Evolutionary conservation across 2,888 invertebrate species (phyloP).

Genomic region (Malthinus seriepunctatus): DNA sequence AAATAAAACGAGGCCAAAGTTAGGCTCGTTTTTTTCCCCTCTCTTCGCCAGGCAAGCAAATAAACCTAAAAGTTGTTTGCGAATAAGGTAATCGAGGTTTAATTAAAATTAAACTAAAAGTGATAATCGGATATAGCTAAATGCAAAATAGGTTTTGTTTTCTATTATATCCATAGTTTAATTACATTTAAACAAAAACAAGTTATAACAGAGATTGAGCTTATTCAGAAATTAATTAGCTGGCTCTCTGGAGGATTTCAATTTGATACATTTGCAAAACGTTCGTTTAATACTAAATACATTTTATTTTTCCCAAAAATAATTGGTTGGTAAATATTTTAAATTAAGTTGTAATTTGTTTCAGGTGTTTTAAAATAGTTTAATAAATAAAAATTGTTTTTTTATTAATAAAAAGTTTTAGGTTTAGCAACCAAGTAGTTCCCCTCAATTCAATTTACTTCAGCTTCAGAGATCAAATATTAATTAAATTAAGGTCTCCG

Average conservation of each 20-base stretch:
- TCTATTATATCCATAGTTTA: slow-evolving; percentile 27
- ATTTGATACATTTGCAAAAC: slow-evolving; percentile 22
- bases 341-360: neutral
- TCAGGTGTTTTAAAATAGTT: too few relatives aligned
- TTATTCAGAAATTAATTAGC: slow-evolving; percentile 37
- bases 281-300: slow-evolving; percentile 16
- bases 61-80: too few relatives aligned
- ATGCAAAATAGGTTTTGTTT: slow-evolving; percentile 24
- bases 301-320: neutral
- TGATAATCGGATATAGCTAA: slow-evolving; percentile 18
- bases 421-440: slow-evolving; percentile 8
- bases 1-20: too few relatives aligned
- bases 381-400: neutral
- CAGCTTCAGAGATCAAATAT: slow-evolving; percentile 16
- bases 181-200: slow-evolving; percentile 32
- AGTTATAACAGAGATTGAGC: slow-evolving; percentile 34
- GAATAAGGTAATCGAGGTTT: neutral
- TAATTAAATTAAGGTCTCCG: slow-evolving; percentile 22
- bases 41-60: too few relatives aligned
- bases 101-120: neutral
- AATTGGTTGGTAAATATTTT: neutral
- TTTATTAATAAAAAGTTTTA: slow-evolving; percentile 10
- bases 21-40: too few relatives aligned
- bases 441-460: slow-evolving; percentile 19
- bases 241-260: slow-evolving; percentile 28